A percentile compares a stretch with the other conserved stretches of the same genome.
Conservation (phyloP, 2,888 invertebrate genomes). For the Calephelis perditalis region DNA sequence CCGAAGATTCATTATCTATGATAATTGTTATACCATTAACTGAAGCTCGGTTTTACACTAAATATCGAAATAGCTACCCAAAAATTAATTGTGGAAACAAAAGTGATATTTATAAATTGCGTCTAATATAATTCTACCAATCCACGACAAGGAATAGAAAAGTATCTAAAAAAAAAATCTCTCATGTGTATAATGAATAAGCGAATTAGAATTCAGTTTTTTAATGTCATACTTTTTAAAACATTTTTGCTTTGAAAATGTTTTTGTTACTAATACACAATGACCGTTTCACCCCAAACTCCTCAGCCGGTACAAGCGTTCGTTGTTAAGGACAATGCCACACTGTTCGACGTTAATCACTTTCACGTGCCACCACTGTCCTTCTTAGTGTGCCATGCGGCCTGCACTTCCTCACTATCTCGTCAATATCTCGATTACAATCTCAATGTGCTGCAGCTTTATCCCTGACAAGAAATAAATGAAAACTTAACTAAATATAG, state of each 20-base stretch:
- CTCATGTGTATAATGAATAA: too few species aligned
- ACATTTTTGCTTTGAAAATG: background rate
- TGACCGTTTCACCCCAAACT: slow-evolving; percentile 23
- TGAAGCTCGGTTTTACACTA: too few species aligned
- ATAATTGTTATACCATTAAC: too few species aligned
- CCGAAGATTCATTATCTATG: too few species aligned
- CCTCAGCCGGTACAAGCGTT: slow-evolving; percentile 46
- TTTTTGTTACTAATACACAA: background rate
- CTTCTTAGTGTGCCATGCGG: slow-evolving; percentile 33
- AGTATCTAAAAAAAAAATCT: too few species aligned
- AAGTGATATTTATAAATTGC: too few species aligned
- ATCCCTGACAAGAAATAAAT: slow-evolving; percentile 1
- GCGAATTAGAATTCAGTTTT: too few species aligned
- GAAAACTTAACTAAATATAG: too few species aligned
- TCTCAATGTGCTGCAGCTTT: background rate
- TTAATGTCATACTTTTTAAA: background rate
- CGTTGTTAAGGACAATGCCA: slow-evolving; percentile 57
- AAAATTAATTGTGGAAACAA: too few species aligned
- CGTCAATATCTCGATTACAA: slow-evolving; percentile 14
- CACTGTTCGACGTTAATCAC: slow-evolving; percentile 64
- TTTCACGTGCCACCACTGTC: slow-evolving; percentile 68
- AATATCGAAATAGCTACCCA: too few species aligned
- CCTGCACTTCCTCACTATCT: slow-evolving; percentile 57
- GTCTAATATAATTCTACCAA: too few species aligned
- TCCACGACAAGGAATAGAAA: too few species aligned